Evolutionary conservation across 1,140 invertebrate genomes (phyloP).

Genomic region (Armadillidium nasatum): DNA sequence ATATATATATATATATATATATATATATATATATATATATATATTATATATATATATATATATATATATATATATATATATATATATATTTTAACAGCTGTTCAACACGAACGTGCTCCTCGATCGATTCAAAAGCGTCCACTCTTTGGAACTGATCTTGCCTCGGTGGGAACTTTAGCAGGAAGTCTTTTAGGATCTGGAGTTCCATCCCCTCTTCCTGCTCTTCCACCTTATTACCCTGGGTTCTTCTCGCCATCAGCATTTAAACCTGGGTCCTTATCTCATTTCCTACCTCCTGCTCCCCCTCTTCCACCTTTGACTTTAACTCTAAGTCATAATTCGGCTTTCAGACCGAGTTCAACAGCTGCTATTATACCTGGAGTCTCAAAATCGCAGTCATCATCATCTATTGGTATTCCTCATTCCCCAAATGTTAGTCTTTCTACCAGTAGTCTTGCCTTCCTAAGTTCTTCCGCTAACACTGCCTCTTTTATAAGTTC

Average conservation of each 20-base stretch:
- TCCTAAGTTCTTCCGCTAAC: not conserved
- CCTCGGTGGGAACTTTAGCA: conserved; percentile 36
- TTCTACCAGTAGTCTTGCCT: not conserved
- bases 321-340: conserved; percentile 42
- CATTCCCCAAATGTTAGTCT: not conserved
- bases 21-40: conserved; percentile 22
- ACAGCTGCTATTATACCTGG: conserved; percentile 33
- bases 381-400: not conserved
- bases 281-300: conserved; percentile 36
- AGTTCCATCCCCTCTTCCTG: conserved; percentile 42
- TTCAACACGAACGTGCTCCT: conserved; percentile 82
- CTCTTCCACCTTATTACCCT: conserved; percentile 44
- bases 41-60: conserved; percentile 25
- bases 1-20: conserved; percentile 19
- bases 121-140: conserved; percentile 52
- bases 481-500: not conserved
- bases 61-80: conserved; percentile 19
- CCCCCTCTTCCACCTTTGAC: conserved; percentile 44
- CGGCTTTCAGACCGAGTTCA: conserved; percentile 45
- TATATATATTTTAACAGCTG: conserved; percentile 59
- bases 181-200: conserved; percentile 12
- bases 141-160: conserved; percentile 45
- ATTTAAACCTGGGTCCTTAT: conserved; percentile 36
- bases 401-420: not conserved
- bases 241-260: conserved; percentile 45